A percentile compares a stretch with the other conserved stretches of the same genome.
These are phyloP conservation scores for Labroides dimidiatus DNA, from an alignment of 2,797 vertebrate species.

Conservation along the genomic window DNA sequence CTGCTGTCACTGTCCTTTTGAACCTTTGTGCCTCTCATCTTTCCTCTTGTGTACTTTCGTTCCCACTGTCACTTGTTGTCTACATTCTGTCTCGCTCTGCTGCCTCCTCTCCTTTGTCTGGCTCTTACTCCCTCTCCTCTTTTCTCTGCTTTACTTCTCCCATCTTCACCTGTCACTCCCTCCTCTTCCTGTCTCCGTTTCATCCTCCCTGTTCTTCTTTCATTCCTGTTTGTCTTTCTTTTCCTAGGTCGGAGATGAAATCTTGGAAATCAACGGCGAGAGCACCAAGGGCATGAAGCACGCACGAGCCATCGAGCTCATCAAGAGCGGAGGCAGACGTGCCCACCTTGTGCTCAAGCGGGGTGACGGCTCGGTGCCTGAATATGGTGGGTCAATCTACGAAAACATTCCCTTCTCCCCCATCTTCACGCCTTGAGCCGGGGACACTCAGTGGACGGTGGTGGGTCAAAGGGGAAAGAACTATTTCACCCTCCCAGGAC, in stretches of 20 bases:
- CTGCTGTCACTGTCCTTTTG: constrained; percentile 43
- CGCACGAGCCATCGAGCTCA: constrained; percentile 98
- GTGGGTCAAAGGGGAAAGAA: constrained; percentile 65
- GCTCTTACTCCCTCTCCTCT: not conserved
- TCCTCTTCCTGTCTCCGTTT: not conserved
- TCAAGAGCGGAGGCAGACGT: constrained; percentile 96
- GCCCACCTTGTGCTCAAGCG: constrained; percentile 96
- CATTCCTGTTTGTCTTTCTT: not conserved
- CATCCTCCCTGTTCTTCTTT: not conserved
- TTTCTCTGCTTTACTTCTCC: constrained; percentile 37
- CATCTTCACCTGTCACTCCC: constrained; percentile 29
- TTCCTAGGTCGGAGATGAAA: constrained; percentile 95
- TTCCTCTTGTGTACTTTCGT: constrained; percentile 33
- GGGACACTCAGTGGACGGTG: constrained; percentile 72
- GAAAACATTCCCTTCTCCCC: constrained; percentile 99
- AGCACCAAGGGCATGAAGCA: constrained; percentile 99
- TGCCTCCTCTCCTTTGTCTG: constrained; percentile 42
- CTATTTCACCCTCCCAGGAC: constrained; percentile 52
- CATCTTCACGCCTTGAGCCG: constrained; percentile 97
- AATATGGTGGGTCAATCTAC: constrained; percentile 99
- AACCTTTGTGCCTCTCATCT: constrained; percentile 31
- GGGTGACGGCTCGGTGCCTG: constrained; percentile 98
- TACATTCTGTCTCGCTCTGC: constrained; percentile 12
- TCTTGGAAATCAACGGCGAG: constrained; percentile 98
- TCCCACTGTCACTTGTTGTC: constrained; percentile 42